Evolutionary conservation across 2,888 invertebrate species (phyloP).

Genomic region (Eupithecia exiguata): DNA sequence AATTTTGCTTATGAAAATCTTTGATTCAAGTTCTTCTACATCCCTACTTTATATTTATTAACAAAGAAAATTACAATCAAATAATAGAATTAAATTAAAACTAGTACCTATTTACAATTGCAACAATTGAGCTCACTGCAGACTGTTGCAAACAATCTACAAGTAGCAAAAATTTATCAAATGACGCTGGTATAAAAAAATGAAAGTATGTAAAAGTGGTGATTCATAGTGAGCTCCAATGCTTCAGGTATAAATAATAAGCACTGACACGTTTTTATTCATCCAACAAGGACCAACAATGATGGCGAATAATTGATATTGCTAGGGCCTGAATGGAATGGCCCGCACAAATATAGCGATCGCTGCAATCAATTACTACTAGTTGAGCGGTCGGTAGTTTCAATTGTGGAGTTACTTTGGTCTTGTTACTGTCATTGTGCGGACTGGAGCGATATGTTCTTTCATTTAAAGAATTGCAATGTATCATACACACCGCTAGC

Average conservation of each 20-base stretch:
- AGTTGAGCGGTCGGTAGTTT: conserved; percentile 71
- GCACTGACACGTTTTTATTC: conserved; percentile 49
- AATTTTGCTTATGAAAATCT: neutral
- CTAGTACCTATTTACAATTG: no score
- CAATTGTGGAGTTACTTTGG: conserved; percentile 74
- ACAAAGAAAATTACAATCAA: no score
- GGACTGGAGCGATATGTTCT: conserved; percentile 23
- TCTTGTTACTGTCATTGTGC: conserved; percentile 45
- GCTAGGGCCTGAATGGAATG: conserved; percentile 61
- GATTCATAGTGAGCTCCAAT: neutral
- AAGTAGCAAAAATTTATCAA: no score
- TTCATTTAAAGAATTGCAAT: conserved; percentile 28
- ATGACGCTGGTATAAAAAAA: neutral
- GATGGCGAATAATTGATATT: conserved; percentile 55
- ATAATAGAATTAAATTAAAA: no score
- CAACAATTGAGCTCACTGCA: no score
- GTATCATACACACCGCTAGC: conserved; percentile 25
- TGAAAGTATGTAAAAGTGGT: no score
- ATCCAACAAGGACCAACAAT: conserved; percentile 47
- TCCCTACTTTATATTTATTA: neutral
- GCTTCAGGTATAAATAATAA: neutral
- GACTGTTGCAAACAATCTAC: no score
- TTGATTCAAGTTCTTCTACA: neutral
- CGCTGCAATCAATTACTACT: conserved; percentile 76
- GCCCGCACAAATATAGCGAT: conserved; percentile 64